phyloP scores from a whole-genome alignment of 92 coral and sea anemone species.

The Heteractis magnifica region DNA sequence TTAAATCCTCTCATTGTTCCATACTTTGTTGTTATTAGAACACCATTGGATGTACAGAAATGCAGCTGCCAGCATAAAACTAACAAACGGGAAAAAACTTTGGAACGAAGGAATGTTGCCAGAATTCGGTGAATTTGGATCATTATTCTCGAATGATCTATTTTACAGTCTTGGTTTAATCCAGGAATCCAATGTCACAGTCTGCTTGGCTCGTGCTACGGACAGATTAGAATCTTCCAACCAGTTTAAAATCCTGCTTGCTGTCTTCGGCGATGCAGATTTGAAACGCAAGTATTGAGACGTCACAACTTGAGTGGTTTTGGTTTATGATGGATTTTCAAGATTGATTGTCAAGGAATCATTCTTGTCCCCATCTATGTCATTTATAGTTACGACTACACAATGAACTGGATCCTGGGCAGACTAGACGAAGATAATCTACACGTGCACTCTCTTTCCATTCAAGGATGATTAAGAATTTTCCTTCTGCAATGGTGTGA shows the following conservation, averaged over 20 bases:
- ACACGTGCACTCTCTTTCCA: neutral
- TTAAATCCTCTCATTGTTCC: constrained; percentile 33
- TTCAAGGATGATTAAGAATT: neutral
- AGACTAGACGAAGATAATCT: neutral
- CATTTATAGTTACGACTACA: neutral
- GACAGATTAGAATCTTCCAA: neutral
- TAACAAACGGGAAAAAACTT: neutral
- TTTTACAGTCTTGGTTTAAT: neutral
- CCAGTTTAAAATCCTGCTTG: neutral
- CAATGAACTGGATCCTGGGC: neutral
- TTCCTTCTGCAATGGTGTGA: neutral
- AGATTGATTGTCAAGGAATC: neutral
- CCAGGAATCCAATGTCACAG: neutral
- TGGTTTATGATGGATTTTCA: constrained; percentile 5
- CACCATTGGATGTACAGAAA: constrained; percentile 11
- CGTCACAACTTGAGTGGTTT: neutral
- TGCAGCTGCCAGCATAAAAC: neutral
- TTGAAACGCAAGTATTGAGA: neutral
- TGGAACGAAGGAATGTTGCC: neutral
- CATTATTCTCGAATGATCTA: neutral
- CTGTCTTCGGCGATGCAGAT: neutral
- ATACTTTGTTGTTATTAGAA: constrained; percentile 42
- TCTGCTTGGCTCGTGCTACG: neutral
- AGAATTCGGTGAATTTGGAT: neutral
- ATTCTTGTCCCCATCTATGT: neutral